Evolutionary conservation across 23 tunicate species (phyloP).

Genomic region (Aplidium turbinatum): DNA sequence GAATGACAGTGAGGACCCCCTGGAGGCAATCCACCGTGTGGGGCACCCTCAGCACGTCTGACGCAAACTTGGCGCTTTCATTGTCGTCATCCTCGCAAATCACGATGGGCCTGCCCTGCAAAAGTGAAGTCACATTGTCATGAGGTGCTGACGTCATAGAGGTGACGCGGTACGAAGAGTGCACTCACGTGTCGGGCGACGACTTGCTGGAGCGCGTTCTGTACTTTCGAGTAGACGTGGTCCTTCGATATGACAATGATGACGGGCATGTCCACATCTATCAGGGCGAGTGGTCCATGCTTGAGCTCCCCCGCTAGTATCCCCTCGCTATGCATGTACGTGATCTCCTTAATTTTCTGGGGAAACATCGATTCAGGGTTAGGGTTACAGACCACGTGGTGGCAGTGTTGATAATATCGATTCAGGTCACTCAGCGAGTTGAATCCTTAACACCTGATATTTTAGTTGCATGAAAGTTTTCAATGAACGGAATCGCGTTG

Average conservation of each 20-base stretch:
- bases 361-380: too few relatives aligned
- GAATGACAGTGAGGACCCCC: constrained; percentile 93
- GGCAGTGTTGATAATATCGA: too few relatives aligned
- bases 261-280: constrained; percentile 93
- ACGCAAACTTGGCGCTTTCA: constrained; percentile 78
- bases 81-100: constrained; percentile 78
- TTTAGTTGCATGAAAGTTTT: too few relatives aligned
- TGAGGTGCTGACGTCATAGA: too few relatives aligned
- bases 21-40: constrained; percentile 96
- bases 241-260: constrained; percentile 90
- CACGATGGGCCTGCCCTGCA: constrained; percentile 91
- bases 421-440: too few relatives aligned
- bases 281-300: constrained; percentile 97
- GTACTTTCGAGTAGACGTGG: constrained; percentile 89
- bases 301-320: constrained; percentile 97
- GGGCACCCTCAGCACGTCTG: constrained; percentile 78
- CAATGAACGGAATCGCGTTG: too few relatives aligned
- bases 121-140: too few relatives aligned
- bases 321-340: constrained; percentile 99
- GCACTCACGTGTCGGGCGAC: constrained; percentile 95
- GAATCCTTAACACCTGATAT: too few relatives aligned
- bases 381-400: too few relatives aligned
- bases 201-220: constrained; percentile 99
- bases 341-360: constrained; percentile 99
- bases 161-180: too few relatives aligned